phyloP scores from a whole-genome alignment of 2,113 vertebrate species.

The Globicephala melas region DNA sequence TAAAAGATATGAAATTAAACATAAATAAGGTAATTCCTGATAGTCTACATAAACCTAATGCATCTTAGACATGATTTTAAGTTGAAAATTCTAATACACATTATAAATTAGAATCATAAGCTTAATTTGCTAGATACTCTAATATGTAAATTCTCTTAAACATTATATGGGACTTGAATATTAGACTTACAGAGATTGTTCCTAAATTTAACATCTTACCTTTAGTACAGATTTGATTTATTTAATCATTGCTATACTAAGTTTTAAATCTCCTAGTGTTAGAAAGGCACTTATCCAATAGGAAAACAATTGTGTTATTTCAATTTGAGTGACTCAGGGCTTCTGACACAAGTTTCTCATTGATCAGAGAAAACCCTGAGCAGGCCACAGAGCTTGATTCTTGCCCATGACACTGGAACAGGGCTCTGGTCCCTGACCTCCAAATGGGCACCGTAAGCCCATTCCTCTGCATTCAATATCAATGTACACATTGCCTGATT shows the following conservation, averaged over 20 bases:
- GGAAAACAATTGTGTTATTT: neutral
- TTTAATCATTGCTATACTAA: neutral
- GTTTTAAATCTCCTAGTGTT: neutral
- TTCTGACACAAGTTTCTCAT: neutral
- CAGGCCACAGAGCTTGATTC: too few relatives aligned
- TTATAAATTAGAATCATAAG: neutral
- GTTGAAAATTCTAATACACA: neutral
- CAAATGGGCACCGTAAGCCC: neutral
- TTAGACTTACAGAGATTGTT: neutral
- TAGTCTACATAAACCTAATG: neutral
- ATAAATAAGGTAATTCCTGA: neutral
- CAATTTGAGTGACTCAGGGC: neutral
- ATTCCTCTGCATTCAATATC: neutral
- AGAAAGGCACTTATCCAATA: neutral
- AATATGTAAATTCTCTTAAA: slow-evolving; percentile 1
- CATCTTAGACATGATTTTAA: neutral
- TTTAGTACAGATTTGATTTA: neutral
- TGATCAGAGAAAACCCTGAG: neutral
- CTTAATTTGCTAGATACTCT: neutral
- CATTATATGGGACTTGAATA: neutral
- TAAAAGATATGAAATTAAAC: neutral
- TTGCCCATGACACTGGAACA: neutral
- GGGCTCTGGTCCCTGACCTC: neutral
- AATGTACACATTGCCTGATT: neutral
- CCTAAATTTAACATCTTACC: neutral